phyloP scores from a whole-genome alignment of 1,140 invertebrate genomes.

The Helicoverpa zea region DNA sequence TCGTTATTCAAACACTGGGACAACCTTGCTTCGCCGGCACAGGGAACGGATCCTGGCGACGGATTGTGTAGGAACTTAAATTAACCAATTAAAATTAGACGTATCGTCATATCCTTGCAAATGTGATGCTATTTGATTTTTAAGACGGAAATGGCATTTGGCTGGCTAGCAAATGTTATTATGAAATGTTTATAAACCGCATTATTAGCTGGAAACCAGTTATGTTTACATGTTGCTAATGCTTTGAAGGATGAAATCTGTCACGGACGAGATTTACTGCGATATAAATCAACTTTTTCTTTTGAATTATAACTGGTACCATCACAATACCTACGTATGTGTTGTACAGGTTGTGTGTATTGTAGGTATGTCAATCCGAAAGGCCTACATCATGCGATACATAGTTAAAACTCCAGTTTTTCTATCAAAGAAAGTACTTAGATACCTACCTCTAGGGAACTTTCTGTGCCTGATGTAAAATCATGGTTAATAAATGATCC shows the following conservation, averaged over 20 bases:
- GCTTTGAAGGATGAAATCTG: conserved; percentile 10
- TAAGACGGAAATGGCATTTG: conserved; percentile 24
- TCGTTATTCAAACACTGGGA: conserved; percentile 46
- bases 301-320: not conserved
- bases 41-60: not conserved
- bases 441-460: too few species aligned
- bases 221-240: conserved; percentile 19
- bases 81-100: too few species aligned
- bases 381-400: too few species aligned
- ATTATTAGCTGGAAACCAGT: conserved; percentile 3
- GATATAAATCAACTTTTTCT: conserved; percentile 7
- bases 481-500: not conserved
- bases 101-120: not conserved
- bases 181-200: conserved; percentile 20
- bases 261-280: not conserved
- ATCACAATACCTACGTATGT: too few species aligned
- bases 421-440: too few species aligned
- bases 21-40: conserved; percentile 16
- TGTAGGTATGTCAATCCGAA: too few species aligned
- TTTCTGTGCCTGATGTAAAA: not conserved
- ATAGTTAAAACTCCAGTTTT: too few species aligned
- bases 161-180: conserved; percentile 1
- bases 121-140: not conserved
- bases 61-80: too few species aligned
- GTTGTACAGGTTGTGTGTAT: too few species aligned